Percentiles rank a stretch among this genome's conserved stretches.
These are phyloP conservation scores for cattle (Bos taurus) DNA, from an alignment of 2,113 vertebrate genomes.

Conservation along the genomic window DNA sequence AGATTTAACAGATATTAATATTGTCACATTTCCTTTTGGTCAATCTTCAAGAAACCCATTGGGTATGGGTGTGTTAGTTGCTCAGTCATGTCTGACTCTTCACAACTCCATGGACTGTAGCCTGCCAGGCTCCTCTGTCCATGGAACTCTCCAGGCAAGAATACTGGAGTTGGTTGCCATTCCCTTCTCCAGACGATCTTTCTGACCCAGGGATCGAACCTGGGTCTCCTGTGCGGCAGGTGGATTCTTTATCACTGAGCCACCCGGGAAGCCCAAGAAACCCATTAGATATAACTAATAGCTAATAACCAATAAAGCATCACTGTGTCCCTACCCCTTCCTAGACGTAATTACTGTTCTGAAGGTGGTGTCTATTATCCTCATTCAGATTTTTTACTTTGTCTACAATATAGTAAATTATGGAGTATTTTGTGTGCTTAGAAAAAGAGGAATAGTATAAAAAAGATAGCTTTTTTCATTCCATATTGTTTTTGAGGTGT, in stretches of 20 bases:
- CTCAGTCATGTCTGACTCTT: neutral
- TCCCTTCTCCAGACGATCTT: neutral
- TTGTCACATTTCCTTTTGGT: neutral
- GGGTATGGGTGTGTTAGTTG: neutral
- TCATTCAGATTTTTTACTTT: neutral
- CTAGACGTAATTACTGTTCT: neutral
- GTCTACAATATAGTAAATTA: neutral
- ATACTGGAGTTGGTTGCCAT: neutral
- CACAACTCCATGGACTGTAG: neutral
- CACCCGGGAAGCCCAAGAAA: neutral
- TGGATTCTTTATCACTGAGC: neutral
- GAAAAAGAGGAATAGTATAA: neutral
- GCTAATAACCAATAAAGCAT: neutral
- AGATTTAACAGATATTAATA: neutral
- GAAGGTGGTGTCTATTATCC: neutral
- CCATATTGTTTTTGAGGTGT: neutral
- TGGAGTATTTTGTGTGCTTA: neutral
- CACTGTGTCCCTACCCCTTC: neutral
- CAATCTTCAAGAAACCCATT: conserved; percentile 4
- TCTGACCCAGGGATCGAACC: neutral
- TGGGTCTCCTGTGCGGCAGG: neutral
- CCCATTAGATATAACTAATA: neutral
- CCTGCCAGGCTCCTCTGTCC: neutral
- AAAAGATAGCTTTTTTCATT: neutral
- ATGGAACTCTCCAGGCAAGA: neutral